phyloP scores from a whole-genome alignment of 2,888 invertebrate genomes.

The Tenodera sinensis region DNA sequence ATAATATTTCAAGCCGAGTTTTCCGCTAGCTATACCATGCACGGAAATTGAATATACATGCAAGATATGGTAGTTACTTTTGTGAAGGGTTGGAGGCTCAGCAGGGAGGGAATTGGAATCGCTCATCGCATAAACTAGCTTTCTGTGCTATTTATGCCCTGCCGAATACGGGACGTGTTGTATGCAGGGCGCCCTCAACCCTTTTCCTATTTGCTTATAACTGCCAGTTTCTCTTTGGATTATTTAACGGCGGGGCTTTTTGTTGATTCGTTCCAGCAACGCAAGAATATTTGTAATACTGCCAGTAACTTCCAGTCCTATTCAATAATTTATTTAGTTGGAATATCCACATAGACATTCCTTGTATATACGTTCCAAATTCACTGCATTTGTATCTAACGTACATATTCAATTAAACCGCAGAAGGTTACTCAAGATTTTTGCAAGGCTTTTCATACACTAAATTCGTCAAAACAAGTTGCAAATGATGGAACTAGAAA shows the following conservation, averaged over 20 bases:
- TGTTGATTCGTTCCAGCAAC: neutral
- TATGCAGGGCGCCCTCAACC: neutral
- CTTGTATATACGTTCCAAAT: no score
- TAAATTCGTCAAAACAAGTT: no score
- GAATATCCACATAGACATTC: neutral
- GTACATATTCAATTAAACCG: no score
- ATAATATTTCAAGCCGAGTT: conserved; percentile 11
- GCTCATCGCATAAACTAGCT: conserved; percentile 6
- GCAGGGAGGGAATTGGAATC: neutral
- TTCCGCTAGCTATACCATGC: conserved; percentile 9
- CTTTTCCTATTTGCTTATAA: neutral
- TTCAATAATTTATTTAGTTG: neutral
- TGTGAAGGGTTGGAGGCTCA: neutral
- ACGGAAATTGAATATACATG: conserved; percentile 11
- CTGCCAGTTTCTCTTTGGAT: neutral
- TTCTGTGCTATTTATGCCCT: neutral
- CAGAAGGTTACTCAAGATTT: no score
- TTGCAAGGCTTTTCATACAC: no score
- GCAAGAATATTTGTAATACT: neutral
- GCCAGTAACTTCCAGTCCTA: neutral
- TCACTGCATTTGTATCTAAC: no score
- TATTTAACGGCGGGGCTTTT: neutral
- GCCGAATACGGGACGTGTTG: neutral
- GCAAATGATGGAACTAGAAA: no score
- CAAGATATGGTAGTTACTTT: conserved; percentile 1